phyloP scores from a whole-genome alignment of 2,797 vertebrate species.

The Calcarius lapponicus region DNA sequence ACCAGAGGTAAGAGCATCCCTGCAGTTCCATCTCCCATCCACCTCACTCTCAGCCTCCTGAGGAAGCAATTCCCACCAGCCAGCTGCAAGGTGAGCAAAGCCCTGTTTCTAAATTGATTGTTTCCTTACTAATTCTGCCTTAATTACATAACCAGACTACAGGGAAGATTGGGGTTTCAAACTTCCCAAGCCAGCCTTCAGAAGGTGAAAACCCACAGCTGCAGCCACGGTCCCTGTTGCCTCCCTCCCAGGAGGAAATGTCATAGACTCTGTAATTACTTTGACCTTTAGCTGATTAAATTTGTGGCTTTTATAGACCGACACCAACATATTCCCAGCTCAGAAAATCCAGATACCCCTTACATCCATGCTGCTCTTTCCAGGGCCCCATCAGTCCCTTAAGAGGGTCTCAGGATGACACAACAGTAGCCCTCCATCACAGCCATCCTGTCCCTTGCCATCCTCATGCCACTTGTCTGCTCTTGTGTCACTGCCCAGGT shows the following conservation, averaged over 20 bases:
- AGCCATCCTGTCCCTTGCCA: not conserved
- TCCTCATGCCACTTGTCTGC: not conserved
- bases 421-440: not conserved
- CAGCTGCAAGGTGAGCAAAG: not conserved
- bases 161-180: not conserved
- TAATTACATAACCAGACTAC: not conserved
- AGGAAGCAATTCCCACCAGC: not conserved
- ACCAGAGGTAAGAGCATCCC: not conserved
- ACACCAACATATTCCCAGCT: not conserved
- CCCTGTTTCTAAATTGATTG: not conserved
- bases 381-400: not conserved
- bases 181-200: not conserved
- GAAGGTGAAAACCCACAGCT: not conserved
- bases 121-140: not conserved
- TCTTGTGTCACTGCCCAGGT: not conserved
- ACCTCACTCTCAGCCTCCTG: accelerated
- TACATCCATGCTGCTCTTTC: not conserved
- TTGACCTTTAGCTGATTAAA: slow-evolving; percentile 24
- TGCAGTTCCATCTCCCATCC: not conserved
- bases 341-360: not conserved
- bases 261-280: not conserved
- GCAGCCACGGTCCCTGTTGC: not conserved
- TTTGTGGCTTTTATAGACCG: not conserved
- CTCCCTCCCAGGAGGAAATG: not conserved
- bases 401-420: not conserved